These are phyloP conservation scores for Micrasema minimum DNA, from an alignment of 1,140 invertebrate species.

Conservation along the genomic window DNA sequence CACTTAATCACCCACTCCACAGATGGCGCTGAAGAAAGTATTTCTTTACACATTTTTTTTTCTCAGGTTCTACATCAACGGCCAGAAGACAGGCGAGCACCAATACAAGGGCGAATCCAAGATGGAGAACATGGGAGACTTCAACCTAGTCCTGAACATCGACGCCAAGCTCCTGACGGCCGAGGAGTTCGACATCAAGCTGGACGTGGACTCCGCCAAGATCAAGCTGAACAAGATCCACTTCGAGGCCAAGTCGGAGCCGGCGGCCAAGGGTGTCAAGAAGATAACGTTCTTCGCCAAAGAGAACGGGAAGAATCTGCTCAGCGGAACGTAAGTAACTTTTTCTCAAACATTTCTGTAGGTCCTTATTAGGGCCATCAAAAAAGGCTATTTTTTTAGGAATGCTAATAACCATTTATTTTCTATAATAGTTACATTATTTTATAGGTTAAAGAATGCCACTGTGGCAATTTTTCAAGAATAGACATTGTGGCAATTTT, in stretches of 20 bases:
- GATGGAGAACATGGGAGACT: slow-evolving; percentile 65
- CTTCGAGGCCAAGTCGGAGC: slow-evolving; percentile 72
- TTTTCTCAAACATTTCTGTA: too few relatives aligned
- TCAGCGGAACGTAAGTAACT: slow-evolving; percentile 74
- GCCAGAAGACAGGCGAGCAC: slow-evolving; percentile 64
- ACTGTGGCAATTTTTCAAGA: too few relatives aligned
- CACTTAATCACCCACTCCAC: too few relatives aligned
- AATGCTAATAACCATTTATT: too few relatives aligned
- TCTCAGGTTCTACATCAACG: slow-evolving; percentile 65
- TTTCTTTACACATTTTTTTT: slow-evolving; percentile 21
- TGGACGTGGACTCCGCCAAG: slow-evolving; percentile 73
- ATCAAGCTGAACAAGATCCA: slow-evolving; percentile 74
- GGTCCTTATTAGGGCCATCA: too few relatives aligned
- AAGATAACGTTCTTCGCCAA: slow-evolving; percentile 71
- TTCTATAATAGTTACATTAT: too few relatives aligned
- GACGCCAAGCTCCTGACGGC: slow-evolving; percentile 70
- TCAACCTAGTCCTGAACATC: slow-evolving; percentile 64
- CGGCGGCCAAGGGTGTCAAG: slow-evolving; percentile 67
- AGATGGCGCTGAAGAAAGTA: too few relatives aligned
- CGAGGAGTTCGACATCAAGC: slow-evolving; percentile 74
- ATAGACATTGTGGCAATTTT: too few relatives aligned
- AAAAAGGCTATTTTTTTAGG: too few relatives aligned
- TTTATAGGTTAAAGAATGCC: too few relatives aligned
- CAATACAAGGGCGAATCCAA: slow-evolving; percentile 66
- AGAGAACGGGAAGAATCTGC: slow-evolving; percentile 71